Base-by-base conservation (phyloP, 2,888 invertebrate species). In the Orthonychiurus folsomi region DNA sequence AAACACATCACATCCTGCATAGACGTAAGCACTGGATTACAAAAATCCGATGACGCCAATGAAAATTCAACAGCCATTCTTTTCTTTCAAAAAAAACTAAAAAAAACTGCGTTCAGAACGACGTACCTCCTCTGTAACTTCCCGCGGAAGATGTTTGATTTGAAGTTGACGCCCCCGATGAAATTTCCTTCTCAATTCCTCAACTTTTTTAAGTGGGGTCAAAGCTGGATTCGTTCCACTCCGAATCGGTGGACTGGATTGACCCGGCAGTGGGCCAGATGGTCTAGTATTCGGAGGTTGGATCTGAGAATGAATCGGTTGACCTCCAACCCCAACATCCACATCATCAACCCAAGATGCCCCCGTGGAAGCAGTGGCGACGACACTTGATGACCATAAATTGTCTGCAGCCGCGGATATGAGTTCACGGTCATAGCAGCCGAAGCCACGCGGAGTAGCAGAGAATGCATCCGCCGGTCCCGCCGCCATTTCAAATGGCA, bases 121-220 rank as follows among this genome's bases (percentile, higher is more conserved):
- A 37, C 37, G 15, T 37, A 77, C 78, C 75, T 78, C 76, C 73
- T 78, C 77, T 5, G 76, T 75, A 55, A 76, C 76, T 73, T 78
- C 78, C 47, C 78, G 72, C 9, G 78, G 78, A 59, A 78, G 70
- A 72, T 78, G 77, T 64, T 77, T 77, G 56, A 78, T 75, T 68
- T 75, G 75, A 26, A 78, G 73, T 63, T 77, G 76, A 21, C 78
- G 73, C 54, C 77, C 77, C 62, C 73, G 74, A 70, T 78, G 78
- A 67, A 78, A 78, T 66, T 76, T 75, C 48, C 75, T 69, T 64
- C 76, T 76, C 50, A 77, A 72, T 58, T 75, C 75, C 60, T 76
- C 74, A 24, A 77, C 74, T 59, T 75, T 74, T 65, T 76, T 75
- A 5, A 9, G 37, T 37, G 37, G 37, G 37, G 37, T 15, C 15